phyloP scores from a whole-genome alignment of 23 tunicate genomes.

The Phallusia fumigata region DNA sequence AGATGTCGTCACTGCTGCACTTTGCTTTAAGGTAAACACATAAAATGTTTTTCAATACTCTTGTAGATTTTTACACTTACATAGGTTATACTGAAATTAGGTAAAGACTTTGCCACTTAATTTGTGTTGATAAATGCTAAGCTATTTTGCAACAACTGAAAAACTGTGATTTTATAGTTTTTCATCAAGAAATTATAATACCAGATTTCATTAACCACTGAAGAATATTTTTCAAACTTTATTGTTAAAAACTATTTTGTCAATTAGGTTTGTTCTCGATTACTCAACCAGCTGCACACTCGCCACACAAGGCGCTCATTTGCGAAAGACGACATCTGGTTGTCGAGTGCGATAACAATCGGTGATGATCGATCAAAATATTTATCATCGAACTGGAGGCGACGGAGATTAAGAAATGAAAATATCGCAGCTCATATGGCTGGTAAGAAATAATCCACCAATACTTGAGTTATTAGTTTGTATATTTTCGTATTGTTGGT shows the following conservation, averaged over 20 bases:
- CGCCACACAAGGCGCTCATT: conserved; percentile 70
- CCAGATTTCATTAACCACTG: background rate
- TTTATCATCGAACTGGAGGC: conserved; percentile 52
- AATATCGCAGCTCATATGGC: conserved; percentile 74
- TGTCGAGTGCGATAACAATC: conserved; percentile 32
- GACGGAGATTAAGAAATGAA: conserved; percentile 23
- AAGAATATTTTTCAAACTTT: too few relatives aligned
- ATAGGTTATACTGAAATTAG: too few relatives aligned
- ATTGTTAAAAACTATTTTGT: background rate
- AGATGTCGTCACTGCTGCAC: conserved; percentile 18
- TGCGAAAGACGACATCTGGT: conserved; percentile 33
- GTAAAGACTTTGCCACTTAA: too few relatives aligned
- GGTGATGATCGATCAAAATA: conserved; percentile 44
- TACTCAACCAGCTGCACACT: conserved; percentile 78
- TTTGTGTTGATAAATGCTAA: too few relatives aligned
- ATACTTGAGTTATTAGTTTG: too few relatives aligned
- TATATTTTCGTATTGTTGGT: too few relatives aligned
- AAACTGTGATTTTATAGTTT: too few relatives aligned
- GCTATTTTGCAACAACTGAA: background rate
- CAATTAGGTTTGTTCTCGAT: conserved; percentile 51
- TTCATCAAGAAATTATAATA: too few relatives aligned
- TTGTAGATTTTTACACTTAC: background rate
- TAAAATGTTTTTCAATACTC: background rate
- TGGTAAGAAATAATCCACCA: conserved; percentile 52
- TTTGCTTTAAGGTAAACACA: conserved; percentile 28